Evolutionary conservation across 2,888 invertebrate species (phyloP), one percentile per base, ranked within the genome.

Genomic region (Scaptomyza cyrtandrae): DNA sequence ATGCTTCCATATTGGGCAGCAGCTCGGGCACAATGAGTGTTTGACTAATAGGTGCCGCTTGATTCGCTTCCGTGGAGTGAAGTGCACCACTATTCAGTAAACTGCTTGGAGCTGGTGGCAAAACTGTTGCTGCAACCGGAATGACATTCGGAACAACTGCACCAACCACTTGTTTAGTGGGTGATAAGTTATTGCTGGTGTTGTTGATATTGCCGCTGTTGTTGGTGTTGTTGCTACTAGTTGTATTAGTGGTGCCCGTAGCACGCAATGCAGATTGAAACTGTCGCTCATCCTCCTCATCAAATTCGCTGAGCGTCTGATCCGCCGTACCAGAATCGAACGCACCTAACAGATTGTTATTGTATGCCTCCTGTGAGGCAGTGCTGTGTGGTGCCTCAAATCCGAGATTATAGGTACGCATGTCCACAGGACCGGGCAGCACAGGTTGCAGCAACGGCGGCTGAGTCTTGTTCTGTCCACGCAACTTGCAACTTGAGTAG

Each of bases 361-460:
- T 93, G 74, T 94, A 95, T 0, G 94, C 93, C 71, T 95, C 95
- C 65, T 92, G 91, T 16, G 91, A 91, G 10, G 91, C 89, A 6
- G 93, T 93, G 71, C 93, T 94, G 58, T 93, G 90, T 16, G 93
- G 92, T 19, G 90, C 88, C 65, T 92, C 92, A 52, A 90, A 92
- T 29, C 90, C 90, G 19, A 94, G 93, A 87, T 95, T 96, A 90
- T 97, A 97, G 0, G 97, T 97, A 57, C 97, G 94, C 97, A 97
- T 97, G 90, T 97, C 97, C 0, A 97, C 97, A 0, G 97, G 97
- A 1, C 97, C 97, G 0, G 97, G 97, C 71, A 97, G 91, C 54
- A 97, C 94, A 0, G 96, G 95, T 75, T 95, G 93, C 68, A 94
- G 93, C 16, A 93, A 89, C 45, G 93, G 66, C 37, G 78, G n/a